phyloP scores from a whole-genome alignment of 1,140 invertebrate species.

The Augochlora pura region DNA sequence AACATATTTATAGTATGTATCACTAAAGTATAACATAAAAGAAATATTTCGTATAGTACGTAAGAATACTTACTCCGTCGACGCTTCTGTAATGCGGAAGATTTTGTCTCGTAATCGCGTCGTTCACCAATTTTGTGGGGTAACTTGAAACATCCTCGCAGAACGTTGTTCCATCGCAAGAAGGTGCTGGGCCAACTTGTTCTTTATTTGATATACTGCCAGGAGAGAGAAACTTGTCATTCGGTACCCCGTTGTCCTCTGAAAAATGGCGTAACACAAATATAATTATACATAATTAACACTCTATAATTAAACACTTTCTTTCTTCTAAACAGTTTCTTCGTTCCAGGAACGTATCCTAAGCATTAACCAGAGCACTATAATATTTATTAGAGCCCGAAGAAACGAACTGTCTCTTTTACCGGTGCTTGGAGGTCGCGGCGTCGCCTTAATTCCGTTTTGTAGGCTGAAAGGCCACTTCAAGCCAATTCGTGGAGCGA shows the following conservation, averaged over 20 bases:
- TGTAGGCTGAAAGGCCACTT: neutral
- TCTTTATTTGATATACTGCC: neutral
- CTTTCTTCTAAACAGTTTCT: neutral
- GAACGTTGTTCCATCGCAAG: slow-evolving; percentile 43
- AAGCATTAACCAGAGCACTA: neutral
- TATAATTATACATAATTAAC: too few species aligned
- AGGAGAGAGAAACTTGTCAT: neutral
- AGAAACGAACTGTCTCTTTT: neutral
- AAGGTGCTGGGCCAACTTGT: neutral
- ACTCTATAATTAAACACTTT: too few species aligned
- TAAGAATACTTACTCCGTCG: slow-evolving; percentile 57
- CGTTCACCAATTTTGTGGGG: slow-evolving; percentile 57
- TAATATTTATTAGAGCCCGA: neutral
- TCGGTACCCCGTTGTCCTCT: neutral
- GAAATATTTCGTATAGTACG: neutral
- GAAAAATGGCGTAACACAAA: neutral
- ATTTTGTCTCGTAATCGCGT: slow-evolving; percentile 28
- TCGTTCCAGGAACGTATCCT: neutral
- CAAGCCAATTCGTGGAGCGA: neutral
- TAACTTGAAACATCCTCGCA: slow-evolving; percentile 64
- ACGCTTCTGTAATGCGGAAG: slow-evolving; percentile 44
- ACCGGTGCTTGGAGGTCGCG: neutral
- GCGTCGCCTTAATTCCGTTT: neutral
- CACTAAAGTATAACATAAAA: neutral
- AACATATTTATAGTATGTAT: neutral